phyloP scores from a whole-genome alignment of 2,797 vertebrate genomes.

The Sitta carolinensis region DNA sequence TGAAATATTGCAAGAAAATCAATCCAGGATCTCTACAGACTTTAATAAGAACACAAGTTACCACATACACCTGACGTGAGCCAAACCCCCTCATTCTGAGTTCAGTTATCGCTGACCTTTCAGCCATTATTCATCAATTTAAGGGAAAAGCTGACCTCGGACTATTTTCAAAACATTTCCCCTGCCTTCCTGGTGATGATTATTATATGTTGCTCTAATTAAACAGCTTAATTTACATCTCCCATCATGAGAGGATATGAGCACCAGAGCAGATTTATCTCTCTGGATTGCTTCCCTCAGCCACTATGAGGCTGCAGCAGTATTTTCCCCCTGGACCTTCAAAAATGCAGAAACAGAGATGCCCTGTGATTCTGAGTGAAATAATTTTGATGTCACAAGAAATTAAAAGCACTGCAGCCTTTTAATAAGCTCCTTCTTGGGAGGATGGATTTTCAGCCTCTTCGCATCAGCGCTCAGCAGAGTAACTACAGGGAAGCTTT shows the following conservation, averaged over 20 bases:
- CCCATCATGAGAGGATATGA: not conserved
- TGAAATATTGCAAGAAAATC: slow-evolving; percentile 29
- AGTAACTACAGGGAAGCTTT: slow-evolving; percentile 36
- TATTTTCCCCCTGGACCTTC: not conserved
- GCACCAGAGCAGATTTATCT: not conserved
- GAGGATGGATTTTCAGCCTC: slow-evolving; percentile 51
- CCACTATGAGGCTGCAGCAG: not conserved
- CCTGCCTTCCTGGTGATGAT: not conserved
- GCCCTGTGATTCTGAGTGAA: slow-evolving; percentile 11
- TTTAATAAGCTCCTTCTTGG: slow-evolving; percentile 59
- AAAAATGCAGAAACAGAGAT: slow-evolving; percentile 5
- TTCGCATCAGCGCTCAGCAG: not conserved
- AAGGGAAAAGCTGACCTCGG: not conserved
- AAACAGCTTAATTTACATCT: slow-evolving; percentile 40
- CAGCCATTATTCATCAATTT: not conserved
- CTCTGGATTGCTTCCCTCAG: not conserved
- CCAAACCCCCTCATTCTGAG: not conserved
- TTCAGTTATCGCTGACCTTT: not conserved
- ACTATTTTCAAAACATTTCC: not conserved
- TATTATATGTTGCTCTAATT: slow-evolving; percentile 42
- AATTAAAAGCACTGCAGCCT: slow-evolving; percentile 43
- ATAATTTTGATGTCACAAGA: slow-evolving; percentile 45
- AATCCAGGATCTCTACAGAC: not conserved
- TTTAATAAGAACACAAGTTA: not conserved
- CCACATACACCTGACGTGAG: not conserved